Percentiles rank a stretch among this genome's conserved stretches.
Evolutionary conservation across 2,113 vertebrate genomes (phyloP).

Genomic region (Coregonus clupeaformis): DNA sequence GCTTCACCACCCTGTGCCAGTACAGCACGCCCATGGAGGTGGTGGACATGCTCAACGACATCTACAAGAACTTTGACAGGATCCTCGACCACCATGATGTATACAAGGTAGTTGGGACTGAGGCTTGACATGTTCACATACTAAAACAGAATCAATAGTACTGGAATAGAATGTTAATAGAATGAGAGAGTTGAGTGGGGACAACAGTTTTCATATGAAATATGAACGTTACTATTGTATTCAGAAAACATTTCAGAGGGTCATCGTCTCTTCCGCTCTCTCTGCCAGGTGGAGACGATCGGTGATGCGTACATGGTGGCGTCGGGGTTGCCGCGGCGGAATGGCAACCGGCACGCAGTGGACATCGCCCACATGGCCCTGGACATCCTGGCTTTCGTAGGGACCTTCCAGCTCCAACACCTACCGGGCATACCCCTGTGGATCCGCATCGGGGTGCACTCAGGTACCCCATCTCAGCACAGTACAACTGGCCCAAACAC

Average conservation of each 20-base stretch:
- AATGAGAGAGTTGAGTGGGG: no score
- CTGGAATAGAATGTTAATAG: no score
- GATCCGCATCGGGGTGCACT: conserved; percentile 98
- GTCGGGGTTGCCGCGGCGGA: conserved; percentile 91
- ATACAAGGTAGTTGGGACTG: conserved; percentile 83
- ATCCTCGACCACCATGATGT: conserved; percentile 96
- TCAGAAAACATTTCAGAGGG: no score
- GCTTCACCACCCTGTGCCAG: conserved; percentile 96
- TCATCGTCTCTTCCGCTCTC: neutral
- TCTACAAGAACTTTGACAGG: conserved; percentile 96
- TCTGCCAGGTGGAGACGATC: conserved; percentile 91
- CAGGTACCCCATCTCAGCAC: conserved; percentile 74
- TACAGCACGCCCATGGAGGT: conserved; percentile 99
- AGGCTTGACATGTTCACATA: no score
- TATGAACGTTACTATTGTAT: no score
- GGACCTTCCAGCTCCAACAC: conserved; percentile 89
- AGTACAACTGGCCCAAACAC: no score
- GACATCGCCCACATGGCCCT: conserved; percentile 95
- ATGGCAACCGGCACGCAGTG: conserved; percentile 90
- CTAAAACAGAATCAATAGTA: no score
- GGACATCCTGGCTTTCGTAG: conserved; percentile 94
- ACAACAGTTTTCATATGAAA: no score
- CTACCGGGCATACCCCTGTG: conserved; percentile 93
- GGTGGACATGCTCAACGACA: conserved; percentile 96
- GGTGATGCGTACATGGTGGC: conserved; percentile 98